These are phyloP conservation scores for Plagodis dolabraria DNA, from an alignment of 2,888 invertebrate species.

Conservation along the genomic window DNA sequence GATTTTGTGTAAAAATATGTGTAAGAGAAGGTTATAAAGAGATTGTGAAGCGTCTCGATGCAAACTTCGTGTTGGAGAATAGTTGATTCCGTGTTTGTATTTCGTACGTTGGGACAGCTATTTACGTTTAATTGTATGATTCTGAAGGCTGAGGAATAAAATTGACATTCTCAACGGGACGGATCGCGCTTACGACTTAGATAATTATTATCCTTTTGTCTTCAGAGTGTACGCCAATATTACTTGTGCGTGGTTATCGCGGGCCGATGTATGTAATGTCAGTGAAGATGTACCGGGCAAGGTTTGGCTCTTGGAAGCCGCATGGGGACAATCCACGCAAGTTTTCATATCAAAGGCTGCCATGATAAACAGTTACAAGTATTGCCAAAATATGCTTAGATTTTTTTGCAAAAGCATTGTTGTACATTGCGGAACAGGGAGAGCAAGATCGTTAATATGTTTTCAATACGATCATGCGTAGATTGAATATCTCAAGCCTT, in stretches of 20 bases:
- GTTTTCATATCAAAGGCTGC: constrained; percentile 14
- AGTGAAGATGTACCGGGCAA: constrained; percentile 35
- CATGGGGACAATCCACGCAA: constrained; percentile 17
- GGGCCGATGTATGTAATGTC: constrained; percentile 54
- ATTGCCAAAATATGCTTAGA: constrained; percentile 9
- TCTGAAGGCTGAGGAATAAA: constrained; percentile 39
- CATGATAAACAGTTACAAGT: not conserved
- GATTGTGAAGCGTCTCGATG: constrained; percentile 43
- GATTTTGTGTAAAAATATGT: constrained; percentile 40
- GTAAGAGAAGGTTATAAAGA: constrained; percentile 33
- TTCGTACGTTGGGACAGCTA: constrained; percentile 78
- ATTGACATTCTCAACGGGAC: constrained; percentile 2
- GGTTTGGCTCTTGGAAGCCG: constrained; percentile 23
- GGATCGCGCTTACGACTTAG: constrained; percentile 29
- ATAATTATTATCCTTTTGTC: constrained; percentile 39
- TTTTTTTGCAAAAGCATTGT: constrained; percentile 4
- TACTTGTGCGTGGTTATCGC: constrained; percentile 52
- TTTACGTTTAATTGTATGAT: constrained; percentile 35
- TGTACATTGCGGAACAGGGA: not conserved
- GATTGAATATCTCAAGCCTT: constrained; percentile 5
- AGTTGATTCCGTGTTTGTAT: constrained; percentile 79
- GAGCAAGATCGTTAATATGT: constrained; percentile 7
- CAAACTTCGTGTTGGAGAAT: constrained; percentile 57
- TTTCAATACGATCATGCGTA: constrained; percentile 7
- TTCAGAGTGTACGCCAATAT: constrained; percentile 41